Evolutionary conservation across 2,113 vertebrate genomes (phyloP).

Genomic region (Sclerurus mexicanus): DNA sequence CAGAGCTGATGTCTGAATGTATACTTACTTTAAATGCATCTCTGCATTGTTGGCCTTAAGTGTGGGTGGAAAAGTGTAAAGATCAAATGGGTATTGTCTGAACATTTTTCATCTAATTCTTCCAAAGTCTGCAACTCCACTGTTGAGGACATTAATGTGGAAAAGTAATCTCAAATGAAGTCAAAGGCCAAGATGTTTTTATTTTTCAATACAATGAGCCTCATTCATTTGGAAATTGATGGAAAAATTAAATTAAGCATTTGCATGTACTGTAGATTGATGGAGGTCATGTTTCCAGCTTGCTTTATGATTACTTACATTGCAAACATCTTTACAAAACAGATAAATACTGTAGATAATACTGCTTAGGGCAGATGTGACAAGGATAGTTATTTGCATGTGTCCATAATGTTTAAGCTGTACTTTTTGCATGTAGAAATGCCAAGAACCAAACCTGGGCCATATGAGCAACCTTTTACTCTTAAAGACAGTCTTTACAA

Average conservation of each 20-base stretch:
- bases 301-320: constrained; percentile 2
- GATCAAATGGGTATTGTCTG: not conserved
- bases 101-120: constrained; percentile 14
- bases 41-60: not conserved
- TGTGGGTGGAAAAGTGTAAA: not conserved
- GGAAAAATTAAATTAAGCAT: constrained; percentile 50
- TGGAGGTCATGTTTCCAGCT: constrained; percentile 13
- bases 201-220: constrained; percentile 41
- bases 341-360: not conserved
- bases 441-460: not conserved
- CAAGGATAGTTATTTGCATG: not conserved
- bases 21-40: not conserved
- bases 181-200: constrained; percentile 50
- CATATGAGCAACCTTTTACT: not conserved
- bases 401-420: not conserved
- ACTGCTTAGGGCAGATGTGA: not conserved
- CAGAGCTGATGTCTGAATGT: not conserved
- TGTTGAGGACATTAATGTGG: not conserved
- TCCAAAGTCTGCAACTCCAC: not conserved
- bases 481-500: not conserved
- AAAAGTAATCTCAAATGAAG: constrained; percentile 18
- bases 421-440: not conserved
- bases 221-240: constrained; percentile 52
- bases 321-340: not conserved
- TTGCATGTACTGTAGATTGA: constrained; percentile 24